Evolutionary conservation across 2,113 vertebrate species (phyloP), one percentile per base, ranked within the genome.

Genomic region (Bambusicola thoracicus): DNA sequence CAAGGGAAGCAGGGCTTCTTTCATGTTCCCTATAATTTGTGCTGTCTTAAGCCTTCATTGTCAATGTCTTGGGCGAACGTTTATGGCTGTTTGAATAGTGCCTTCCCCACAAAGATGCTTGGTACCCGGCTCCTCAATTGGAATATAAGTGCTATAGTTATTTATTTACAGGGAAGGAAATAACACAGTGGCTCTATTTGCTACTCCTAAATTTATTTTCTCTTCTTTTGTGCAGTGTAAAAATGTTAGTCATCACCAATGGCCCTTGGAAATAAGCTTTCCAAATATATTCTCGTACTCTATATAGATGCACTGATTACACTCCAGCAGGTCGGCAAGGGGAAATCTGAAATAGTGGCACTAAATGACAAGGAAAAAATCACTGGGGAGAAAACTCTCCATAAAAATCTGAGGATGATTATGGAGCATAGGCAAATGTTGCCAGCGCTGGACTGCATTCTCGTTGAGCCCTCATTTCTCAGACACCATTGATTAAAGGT

Each of bases 261-360:
- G 96, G 96, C 92, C 94, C 95, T 97, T 95, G 83, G 97, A 97
- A 97, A 97, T 97, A 97, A 97, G 95, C 96, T 96, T 97, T 96
- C 97, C 96, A 97, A 97, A 97, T 97, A 96, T 97, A 97, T 97
- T 97, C 93, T 63, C 95, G 38, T 80, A 83, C 95, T 97, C 91
- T 91, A 72, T 96, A 78, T 87, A 97, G 96, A 97, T 83, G 87
- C 93, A 92, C 95, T 97, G 97, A 97, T 95, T 86, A 93, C 63
- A 96, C 81, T 90, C 81, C 86, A 94, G 91, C 75, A 49, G 95
- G 97, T 98, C 96, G 83, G 91, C 87, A 68, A 91, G 96, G 96
- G 80, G 95, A 84, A 95, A 93, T 91, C 87, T 95, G 95, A 97
- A 96, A 96, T 74, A 91, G 91, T 95, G 87, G 85, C 85, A 95